These are phyloP conservation scores for Leguminivora glycinivorella DNA, from an alignment of 1,140 invertebrate species.

Conservation along the genomic window DNA sequence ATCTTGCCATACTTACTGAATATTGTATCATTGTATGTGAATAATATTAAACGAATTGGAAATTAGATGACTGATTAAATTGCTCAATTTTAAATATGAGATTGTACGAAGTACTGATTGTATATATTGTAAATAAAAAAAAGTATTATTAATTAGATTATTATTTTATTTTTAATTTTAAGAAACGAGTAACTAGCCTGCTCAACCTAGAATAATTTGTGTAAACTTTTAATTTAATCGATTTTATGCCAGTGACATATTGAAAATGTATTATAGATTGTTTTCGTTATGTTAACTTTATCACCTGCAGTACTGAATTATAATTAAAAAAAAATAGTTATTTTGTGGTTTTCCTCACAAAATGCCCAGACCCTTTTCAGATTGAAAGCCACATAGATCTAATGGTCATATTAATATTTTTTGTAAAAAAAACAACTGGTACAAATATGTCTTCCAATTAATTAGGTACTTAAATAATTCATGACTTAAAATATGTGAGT, in stretches of 20 bases:
- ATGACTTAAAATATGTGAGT: too few relatives aligned
- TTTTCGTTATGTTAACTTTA: not conserved
- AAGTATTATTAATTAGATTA: conserved; percentile 8
- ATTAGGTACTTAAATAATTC: too few relatives aligned
- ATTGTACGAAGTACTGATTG: conserved; percentile 5
- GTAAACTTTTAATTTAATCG: not conserved
- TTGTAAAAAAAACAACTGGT: too few relatives aligned
- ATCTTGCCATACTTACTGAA: conserved; percentile 27
- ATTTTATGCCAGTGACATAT: not conserved
- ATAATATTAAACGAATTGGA: not conserved
- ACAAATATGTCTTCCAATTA: too few relatives aligned
- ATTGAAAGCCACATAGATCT: too few relatives aligned
- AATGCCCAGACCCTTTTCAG: too few relatives aligned
- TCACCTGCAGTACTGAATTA: not conserved
- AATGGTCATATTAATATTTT: too few relatives aligned
- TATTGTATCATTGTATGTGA: not conserved
- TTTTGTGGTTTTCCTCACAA: too few relatives aligned
- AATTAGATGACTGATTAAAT: not conserved
- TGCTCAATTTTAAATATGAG: not conserved
- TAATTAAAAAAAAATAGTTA: too few relatives aligned
- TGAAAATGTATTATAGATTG: not conserved
- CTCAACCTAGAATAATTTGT: not conserved
- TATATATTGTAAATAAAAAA: conserved; percentile 11
- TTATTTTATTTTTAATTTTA: not conserved
- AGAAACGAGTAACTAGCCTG: not conserved